These are phyloP conservation scores for Hylaeus volcanicus DNA, from an alignment of 1,140 invertebrate genomes.

Conservation along the genomic window DNA sequence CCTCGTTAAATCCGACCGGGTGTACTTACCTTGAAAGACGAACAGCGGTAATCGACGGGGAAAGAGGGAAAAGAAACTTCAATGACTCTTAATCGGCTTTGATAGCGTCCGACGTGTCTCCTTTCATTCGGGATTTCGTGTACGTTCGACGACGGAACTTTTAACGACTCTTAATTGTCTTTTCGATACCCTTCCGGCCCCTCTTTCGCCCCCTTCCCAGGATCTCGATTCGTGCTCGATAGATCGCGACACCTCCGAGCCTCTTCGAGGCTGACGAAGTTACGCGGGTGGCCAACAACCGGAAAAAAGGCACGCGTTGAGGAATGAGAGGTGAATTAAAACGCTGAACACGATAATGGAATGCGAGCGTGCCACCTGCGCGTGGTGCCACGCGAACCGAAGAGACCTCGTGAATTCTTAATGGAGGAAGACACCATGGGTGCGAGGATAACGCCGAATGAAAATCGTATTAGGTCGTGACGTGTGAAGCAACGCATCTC, in stretches of 20 bases:
- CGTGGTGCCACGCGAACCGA: slow-evolving; percentile 16
- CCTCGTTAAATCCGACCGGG: slow-evolving; percentile 15
- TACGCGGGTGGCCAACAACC: neutral
- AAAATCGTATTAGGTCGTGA: neutral
- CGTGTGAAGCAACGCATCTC: neutral
- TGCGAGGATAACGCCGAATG: neutral
- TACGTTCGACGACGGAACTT: neutral
- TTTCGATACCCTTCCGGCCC: no score
- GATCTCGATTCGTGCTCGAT: neutral
- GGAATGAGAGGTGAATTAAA: slow-evolving; percentile 33
- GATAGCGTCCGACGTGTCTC: no score
- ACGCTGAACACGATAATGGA: slow-evolving; percentile 42
- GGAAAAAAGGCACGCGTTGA: slow-evolving; percentile 13
- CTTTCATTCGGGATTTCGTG: neutral
- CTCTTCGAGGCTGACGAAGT: neutral
- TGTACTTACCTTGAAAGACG: no score
- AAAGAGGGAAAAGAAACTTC: no score
- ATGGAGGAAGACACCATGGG: neutral
- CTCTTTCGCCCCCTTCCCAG: neutral
- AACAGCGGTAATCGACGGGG: slow-evolving; percentile 13
- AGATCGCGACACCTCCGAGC: neutral
- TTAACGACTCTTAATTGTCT: neutral
- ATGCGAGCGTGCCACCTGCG: slow-evolving; percentile 65
- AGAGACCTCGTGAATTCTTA: slow-evolving; percentile 52
- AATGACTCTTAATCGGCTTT: neutral